Evolutionary conservation across 2,888 invertebrate species (phyloP), one percentile per base, ranked within the genome.

Genomic region (Phortica magna): DNA sequence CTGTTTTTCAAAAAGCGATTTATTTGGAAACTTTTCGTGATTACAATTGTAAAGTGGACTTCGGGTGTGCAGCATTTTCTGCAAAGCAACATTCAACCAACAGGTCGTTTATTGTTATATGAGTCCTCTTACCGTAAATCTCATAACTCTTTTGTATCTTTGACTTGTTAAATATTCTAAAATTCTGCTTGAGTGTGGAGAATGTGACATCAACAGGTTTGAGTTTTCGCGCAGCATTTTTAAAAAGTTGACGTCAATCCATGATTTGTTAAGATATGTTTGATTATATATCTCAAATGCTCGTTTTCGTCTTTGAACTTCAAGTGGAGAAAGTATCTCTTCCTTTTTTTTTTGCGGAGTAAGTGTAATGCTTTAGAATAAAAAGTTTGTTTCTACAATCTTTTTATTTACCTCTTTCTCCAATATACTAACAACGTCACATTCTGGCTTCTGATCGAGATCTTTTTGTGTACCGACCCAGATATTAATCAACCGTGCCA

Each of bases 41-140:
- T 84, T 77, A 57, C 85, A 80, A 4, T 84, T 85, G 76, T 91
- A 91, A 61, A 90, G 77, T 0, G 91, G 91, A 78, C 83, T 83
- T 7, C 91, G 89, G 0, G 89, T 84, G 74, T 91, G 89, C 3
- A 91, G 64, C 91, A 91, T 91, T 91, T 90, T 91, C 91, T 91
- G 73, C 12, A 65, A 5, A 43, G 67, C 12, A 42, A 64, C 3
- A 61, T 68, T 2, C 17, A 41, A 12, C 17, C 22, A 41, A 31
- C 2, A n/a, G 22, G 17, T 59, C 0, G 7, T 17, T 59, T 17
- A 12, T 22, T 10, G 22, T 17, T 10, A 22, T 70, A 7, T 2
- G 19, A 53, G 48, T 2, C 0, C 0, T 12, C 77, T 68, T 82
- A 91, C 91, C 82, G 90, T 80, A 65, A 90, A 86, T 14, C 81